Base-by-base conservation (phyloP, 2,113 vertebrate species). In the Thalassoma bifasciatum region DNA sequence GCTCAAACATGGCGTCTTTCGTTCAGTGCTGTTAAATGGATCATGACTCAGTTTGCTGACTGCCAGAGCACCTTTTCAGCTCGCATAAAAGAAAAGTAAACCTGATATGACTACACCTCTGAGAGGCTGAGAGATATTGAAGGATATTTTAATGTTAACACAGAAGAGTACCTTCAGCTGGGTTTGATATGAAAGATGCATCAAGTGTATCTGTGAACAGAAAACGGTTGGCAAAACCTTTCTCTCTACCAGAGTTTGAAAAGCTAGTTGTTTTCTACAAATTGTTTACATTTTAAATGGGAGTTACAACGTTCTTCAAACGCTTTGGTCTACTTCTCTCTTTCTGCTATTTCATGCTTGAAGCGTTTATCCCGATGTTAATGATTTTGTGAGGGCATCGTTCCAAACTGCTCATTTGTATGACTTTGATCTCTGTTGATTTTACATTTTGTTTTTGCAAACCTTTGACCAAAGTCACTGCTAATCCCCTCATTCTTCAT, bases 391-490 rank as follows among this genome's bases (percentile, higher is more conserved):
- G 36, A 9, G 40, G 24, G 73, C n/a, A 34, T 66, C 17, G 40
- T 71, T 79, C 61, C 9, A 69, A 66, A 56, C 24, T 37, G 23
- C 72, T 60, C 10, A 77, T 72, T 86, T 80, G 56, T 79, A 19
- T 51, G 61, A 73, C 83, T 80, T 84, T 90, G 79, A 86, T 88
- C 64, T 63, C 22, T 66, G 65, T 73, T 69, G 62, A 77, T 79
- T 83, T 74, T 77, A 64, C 58, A 78, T 79, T n/a, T 84, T 66
- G 71, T 73, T 64, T 56, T 4, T 60, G 13, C 58, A 66, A 81
- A 77, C 56, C 70, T 57, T 67, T 53, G 69, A 71, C 58, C 46
- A 84, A 81, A 84, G 51, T 66, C 47, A 37, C 44, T 49, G 36
- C 12, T 76, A 83, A 87, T 86, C 81, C 71, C 40, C 38, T 52